Evolutionary conservation across 2,113 vertebrate genomes (phyloP).

Genomic region (Bos indicus): DNA sequence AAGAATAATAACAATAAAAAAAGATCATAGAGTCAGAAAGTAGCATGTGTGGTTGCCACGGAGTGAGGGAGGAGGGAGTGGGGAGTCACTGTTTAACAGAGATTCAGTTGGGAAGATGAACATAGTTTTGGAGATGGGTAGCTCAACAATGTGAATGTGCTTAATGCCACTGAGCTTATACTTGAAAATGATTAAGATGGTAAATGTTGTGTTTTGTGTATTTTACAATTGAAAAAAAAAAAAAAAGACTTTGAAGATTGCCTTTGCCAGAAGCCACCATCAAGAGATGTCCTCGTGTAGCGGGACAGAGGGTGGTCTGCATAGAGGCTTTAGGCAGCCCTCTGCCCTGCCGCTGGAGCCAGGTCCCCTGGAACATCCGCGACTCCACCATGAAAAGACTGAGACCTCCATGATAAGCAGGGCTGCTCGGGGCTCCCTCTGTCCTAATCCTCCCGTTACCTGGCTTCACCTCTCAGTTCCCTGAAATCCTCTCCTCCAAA

Average conservation of each 20-base stretch:
- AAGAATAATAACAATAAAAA: background rate
- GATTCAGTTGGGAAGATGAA: background rate
- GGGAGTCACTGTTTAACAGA: background rate
- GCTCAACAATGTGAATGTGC: rapidly evolving
- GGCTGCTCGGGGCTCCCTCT: background rate
- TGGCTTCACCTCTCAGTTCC: background rate
- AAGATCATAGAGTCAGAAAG: background rate
- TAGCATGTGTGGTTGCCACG: background rate
- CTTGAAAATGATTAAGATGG: background rate
- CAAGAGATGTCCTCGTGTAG: background rate
- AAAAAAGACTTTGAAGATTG: background rate
- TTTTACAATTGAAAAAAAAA: background rate
- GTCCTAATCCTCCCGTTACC: background rate
- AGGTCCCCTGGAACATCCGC: background rate
- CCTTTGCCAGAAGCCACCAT: background rate
- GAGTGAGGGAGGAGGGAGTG: background rate
- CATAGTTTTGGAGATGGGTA: rapidly evolving
- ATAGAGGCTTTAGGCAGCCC: background rate
- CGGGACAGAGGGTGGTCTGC: background rate
- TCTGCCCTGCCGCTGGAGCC: background rate
- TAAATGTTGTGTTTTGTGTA: background rate
- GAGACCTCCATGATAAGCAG: background rate
- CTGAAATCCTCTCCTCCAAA: background rate
- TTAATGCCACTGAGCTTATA: rapidly evolving
- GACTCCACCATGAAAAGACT: background rate